phyloP scores from a whole-genome alignment of 2,888 invertebrate species.

The Metalampra italica region DNA sequence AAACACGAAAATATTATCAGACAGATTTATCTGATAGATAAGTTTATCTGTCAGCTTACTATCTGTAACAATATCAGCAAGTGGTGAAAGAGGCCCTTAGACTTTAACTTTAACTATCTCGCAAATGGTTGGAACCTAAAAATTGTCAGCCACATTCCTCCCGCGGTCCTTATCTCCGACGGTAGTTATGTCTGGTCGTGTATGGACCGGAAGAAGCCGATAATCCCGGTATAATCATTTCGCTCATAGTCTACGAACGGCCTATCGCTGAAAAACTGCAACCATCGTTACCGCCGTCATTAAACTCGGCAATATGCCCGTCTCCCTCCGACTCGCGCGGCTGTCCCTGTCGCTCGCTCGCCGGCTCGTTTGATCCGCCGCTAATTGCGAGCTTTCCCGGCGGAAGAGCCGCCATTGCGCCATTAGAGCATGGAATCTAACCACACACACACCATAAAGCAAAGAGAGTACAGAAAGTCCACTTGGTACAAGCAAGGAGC shows the following conservation, averaged over 20 bases:
- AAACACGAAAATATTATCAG: too few species aligned
- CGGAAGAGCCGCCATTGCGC: slow-evolving; percentile 1
- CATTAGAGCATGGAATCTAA: not conserved
- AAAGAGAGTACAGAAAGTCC: not conserved
- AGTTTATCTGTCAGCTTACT: too few species aligned
- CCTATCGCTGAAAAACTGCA: not conserved
- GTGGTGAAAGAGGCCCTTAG: too few species aligned
- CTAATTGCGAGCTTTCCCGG: slow-evolving; percentile 12
- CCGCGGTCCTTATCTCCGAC: too few species aligned
- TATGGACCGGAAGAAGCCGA: too few species aligned
- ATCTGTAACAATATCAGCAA: too few species aligned
- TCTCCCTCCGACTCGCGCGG: not conserved
- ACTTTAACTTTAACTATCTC: too few species aligned
- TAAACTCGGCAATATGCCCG: not conserved
- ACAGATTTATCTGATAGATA: too few species aligned
- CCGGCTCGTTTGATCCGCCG: slow-evolving; percentile 6
- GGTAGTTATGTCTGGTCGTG: too few species aligned
- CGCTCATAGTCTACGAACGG: not conserved
- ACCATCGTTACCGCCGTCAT: not conserved
- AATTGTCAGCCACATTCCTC: too few species aligned
- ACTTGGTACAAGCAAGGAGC: not conserved
- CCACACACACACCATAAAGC: not conserved
- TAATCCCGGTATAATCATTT: too few species aligned
- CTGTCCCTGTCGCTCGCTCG: not conserved
- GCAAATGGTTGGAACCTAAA: too few species aligned